Evolutionary conservation across 2,797 vertebrate species (phyloP), one percentile per base, ranked within the genome.

Genomic region (Xiphorhynchus erythropygius): DNA sequence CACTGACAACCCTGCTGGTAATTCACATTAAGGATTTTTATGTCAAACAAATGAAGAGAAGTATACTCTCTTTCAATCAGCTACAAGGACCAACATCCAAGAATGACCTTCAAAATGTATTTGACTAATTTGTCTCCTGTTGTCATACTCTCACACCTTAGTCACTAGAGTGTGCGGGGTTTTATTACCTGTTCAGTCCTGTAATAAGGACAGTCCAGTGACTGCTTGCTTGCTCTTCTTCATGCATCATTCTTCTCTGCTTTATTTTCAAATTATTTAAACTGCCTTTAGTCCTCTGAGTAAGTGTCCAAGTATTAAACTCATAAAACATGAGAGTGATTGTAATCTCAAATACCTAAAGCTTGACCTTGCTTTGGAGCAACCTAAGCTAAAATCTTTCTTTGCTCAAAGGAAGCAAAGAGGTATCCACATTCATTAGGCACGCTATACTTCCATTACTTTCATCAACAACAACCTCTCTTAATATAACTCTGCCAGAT

Each of bases 201-300:
- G 23, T 55, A 78, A 89, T 84, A 88, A 78, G 49, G 24, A 74
- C 74, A 11, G 35, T 71, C 32, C 47, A 14, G 3, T 24, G 42
- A 71, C 32, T 86, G 32, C n/a, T 46, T 73, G 11, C 9, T 46
- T 53, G 42, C 35, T 82, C 55, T 80, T 85, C 71, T 91, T 84
- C 87, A 55, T 32, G 46, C 60, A 77, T 74, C 52, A n/a, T 71
- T 92, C 60, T 49, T 76, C 53, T 42, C 25, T 49, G 37, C 23
- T 87, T 87, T 89, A 70, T 77, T 85, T 91, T 87, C 37, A 71
- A 75, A 64, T 89, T 83, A 89, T 77, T 90, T 87, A 55, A 92
- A 76, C 50, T 86, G 28, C 9, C 59, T 69, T 73, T 84, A 88
- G 57, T 81, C 42, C 50, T 83, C 82, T 55, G 64, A 75, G 37